Percentiles rank a stretch among this genome's conserved stretches.
phyloP scores from a whole-genome alignment of 2,113 vertebrate genomes.

The Pterophyllum scalare region DNA sequence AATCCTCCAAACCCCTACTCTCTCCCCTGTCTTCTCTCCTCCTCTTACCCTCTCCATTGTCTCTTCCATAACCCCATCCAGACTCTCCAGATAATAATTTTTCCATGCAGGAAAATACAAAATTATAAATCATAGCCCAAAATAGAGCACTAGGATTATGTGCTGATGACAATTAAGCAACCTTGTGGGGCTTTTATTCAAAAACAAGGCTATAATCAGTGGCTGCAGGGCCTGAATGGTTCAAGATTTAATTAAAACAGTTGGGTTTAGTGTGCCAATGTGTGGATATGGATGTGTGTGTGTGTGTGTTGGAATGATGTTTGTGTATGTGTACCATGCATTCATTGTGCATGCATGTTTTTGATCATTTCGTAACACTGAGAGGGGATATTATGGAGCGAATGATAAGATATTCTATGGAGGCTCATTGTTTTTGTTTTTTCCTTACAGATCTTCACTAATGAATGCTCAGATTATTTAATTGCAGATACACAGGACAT shows the following conservation, averaged over 20 bases:
- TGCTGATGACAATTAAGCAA: slow-evolving; percentile 10
- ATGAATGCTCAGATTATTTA: not conserved
- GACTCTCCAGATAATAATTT: slow-evolving; percentile 32
- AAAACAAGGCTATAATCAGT: slow-evolving; percentile 5
- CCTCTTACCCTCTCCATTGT: slow-evolving; percentile 26
- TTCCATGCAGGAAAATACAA: slow-evolving; percentile 11
- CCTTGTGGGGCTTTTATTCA: slow-evolving; percentile 14
- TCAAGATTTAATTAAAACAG: not conserved
- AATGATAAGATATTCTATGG: not conserved
- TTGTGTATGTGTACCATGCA: slow-evolving; percentile 24
- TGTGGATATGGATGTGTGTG: slow-evolving; percentile 5
- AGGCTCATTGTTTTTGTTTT: slow-evolving; percentile 15
- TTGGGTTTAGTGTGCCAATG: not conserved
- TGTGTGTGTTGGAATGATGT: not conserved
- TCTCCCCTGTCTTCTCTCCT: not conserved
- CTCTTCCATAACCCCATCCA: slow-evolving; percentile 24
- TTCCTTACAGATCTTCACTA: not conserved
- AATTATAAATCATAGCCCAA: slow-evolving; percentile 26
- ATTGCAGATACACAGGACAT: not conserved
- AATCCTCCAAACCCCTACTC: slow-evolving; percentile 34
- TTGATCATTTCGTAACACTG: slow-evolving; percentile 35
- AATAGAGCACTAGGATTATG: slow-evolving; percentile 2
- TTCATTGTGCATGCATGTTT: slow-evolving; percentile 43
- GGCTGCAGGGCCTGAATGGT: not conserved
- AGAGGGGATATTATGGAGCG: slow-evolving; percentile 4